Conservation (phyloP, 2,797 vertebrate species). For the Epinephelus coioides region DNA sequence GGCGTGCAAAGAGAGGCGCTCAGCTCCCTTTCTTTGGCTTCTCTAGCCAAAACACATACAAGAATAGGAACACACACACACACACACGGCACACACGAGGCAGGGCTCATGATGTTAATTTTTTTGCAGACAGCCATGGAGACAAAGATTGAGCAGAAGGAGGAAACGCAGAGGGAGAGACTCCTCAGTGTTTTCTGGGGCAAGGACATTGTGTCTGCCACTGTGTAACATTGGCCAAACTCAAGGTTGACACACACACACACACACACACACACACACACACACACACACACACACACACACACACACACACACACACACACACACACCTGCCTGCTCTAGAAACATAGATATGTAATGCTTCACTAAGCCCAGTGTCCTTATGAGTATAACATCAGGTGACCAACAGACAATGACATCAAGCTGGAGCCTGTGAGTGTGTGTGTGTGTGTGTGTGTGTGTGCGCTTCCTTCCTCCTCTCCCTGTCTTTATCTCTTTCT, state of each 20-base stretch:
- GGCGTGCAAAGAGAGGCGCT: neutral
- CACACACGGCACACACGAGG: slow-evolving; percentile 1
- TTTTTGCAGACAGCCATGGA: neutral
- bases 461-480: slow-evolving; percentile 2
- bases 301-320: slow-evolving; percentile 47
- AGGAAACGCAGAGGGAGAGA: slow-evolving; percentile 17
- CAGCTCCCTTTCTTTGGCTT: slow-evolving; percentile 11
- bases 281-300: slow-evolving; percentile 13
- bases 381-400: slow-evolving; percentile 64
- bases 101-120: neutral
- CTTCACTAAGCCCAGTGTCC: slow-evolving; percentile 62
- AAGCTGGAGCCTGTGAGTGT: slow-evolving; percentile 38
- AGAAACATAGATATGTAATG: slow-evolving; percentile 72
- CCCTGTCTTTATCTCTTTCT: slow-evolving; percentile 30
- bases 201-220: slow-evolving; percentile 65
- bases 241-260: slow-evolving; percentile 52
- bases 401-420: slow-evolving; percentile 73
- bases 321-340: slow-evolving; percentile 48
- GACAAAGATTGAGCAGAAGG: slow-evolving; percentile 24
- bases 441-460: neutral
- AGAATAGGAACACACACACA: neutral
- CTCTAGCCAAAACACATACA: neutral
- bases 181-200: slow-evolving; percentile 55
- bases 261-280: slow-evolving; percentile 30
- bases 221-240: slow-evolving; percentile 58